Evolutionary conservation across 2,888 invertebrate genomes (phyloP), one percentile per base, ranked within the genome.

Genomic region (Microdon myrmicae): DNA sequence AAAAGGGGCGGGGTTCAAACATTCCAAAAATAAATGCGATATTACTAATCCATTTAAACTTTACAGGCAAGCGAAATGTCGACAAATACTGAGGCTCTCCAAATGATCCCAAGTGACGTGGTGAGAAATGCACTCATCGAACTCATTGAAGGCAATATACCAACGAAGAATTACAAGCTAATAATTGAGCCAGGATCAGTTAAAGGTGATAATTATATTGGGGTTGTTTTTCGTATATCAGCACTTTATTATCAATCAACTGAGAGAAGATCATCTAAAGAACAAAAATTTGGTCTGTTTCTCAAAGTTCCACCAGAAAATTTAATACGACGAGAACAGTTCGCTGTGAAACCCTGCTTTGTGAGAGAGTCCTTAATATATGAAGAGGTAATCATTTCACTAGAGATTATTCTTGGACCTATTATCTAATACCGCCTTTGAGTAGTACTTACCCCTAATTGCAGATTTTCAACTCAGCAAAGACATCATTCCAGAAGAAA

Each of bases 121-220:
- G 74, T 75, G 2, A 67, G 69, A 9, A 7, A 37, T 19, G 69
- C 67, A 23, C 58, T 78, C 1, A 10, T 71, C 10, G 45, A 71
- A 8, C 59, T 77, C 29, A 67, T 73, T n/a, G 43, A 67, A 45
- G 26, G 35, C 2, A 47, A 68, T 41, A 51, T 68, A 59, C 45
- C 68, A 13, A 37, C 59, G 1, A 54, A 70, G 3, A 51, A 67
- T 4, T 60, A 68, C 20, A 48, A 32, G 2, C 69, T 72, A 1
- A 25, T 67, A 3, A 43, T 74, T 3, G 43, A 72, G 12, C 31
- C 56, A 4, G 78, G 74, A 5, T 72, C 75, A 4, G 67, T 67
- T 37, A 76, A 74, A 53, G 77, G 77, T 3, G 77, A 76, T 44
- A 78, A 78, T 51, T 78, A 76, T 14, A 68, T 77, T 54, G 77